These are phyloP conservation scores for Oreochromis niloticus DNA, from an alignment of 2,113 vertebrate genomes.

Conservation along the genomic window DNA sequence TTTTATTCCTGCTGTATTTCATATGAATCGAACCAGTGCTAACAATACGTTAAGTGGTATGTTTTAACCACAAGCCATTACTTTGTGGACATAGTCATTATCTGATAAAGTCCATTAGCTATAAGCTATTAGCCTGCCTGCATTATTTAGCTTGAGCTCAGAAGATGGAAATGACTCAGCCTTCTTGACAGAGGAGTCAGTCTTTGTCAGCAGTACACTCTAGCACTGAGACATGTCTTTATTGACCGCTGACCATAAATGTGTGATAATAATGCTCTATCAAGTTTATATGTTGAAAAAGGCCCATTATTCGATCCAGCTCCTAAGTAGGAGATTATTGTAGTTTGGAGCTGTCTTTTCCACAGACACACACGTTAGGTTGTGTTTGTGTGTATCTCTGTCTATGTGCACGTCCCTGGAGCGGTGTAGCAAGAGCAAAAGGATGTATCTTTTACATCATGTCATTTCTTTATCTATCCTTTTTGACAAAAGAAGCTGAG, in stretches of 20 bases:
- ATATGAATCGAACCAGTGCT: background rate
- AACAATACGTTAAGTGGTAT: background rate
- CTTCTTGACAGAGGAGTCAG: background rate
- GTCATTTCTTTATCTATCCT: background rate
- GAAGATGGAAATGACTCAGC: conserved; percentile 16
- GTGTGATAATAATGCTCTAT: background rate
- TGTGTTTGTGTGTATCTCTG: background rate
- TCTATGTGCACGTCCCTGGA: background rate
- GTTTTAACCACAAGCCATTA: conserved; percentile 35
- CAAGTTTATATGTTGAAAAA: background rate
- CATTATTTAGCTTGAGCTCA: conserved; percentile 53
- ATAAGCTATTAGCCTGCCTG: conserved; percentile 29
- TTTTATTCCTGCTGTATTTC: background rate
- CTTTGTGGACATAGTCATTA: conserved; percentile 9
- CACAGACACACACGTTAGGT: background rate
- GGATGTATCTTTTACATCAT: background rate
- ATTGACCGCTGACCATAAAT: background rate
- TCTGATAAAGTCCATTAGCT: conserved; percentile 29
- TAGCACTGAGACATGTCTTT: background rate
- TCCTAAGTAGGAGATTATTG: background rate
- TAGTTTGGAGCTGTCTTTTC: background rate
- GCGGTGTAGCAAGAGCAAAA: background rate
- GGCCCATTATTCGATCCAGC: background rate
- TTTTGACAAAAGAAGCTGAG: background rate
- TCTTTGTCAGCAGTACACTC: background rate